Conservation (phyloP, 2,797 vertebrate genomes). For the Emys orbicularis region DNA sequence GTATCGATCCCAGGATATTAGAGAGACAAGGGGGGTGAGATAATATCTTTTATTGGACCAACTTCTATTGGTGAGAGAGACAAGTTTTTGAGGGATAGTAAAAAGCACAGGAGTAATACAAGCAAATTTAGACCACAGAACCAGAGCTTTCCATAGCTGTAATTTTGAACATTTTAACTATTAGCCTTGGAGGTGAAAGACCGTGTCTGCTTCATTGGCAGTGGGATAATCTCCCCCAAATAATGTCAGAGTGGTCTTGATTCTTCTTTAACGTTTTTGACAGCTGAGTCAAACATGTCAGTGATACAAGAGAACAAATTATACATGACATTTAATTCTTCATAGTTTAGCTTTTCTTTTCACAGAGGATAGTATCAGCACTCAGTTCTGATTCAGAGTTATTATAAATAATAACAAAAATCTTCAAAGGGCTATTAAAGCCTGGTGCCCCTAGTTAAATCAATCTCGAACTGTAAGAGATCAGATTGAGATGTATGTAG, state of each 20-base stretch:
- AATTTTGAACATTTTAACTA: background rate
- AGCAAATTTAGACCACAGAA: background rate
- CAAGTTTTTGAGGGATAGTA: background rate
- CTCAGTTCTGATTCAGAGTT: background rate
- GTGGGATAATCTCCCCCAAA: background rate
- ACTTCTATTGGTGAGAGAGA: too few species aligned
- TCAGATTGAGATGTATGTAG: background rate
- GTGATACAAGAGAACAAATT: background rate
- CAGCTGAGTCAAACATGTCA: background rate
- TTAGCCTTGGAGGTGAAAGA: background rate
- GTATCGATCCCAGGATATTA: too few species aligned
- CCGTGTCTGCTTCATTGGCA: too few species aligned
- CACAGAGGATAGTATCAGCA: background rate
- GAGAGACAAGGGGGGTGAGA: too few species aligned
- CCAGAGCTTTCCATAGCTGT: background rate
- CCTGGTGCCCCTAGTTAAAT: accelerated
- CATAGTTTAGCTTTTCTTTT: background rate
- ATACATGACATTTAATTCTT: background rate
- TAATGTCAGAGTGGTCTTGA: background rate
- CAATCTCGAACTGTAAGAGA: background rate
- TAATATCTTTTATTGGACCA: too few species aligned
- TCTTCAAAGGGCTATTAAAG: background rate
- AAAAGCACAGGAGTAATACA: background rate
- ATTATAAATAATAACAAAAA: background rate
- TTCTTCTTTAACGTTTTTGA: background rate